A percentile compares a stretch with the other conserved stretches of the same genome.
Conservation (phyloP, 2,888 invertebrate genomes). For the Aleiodes leptofemur region DNA sequence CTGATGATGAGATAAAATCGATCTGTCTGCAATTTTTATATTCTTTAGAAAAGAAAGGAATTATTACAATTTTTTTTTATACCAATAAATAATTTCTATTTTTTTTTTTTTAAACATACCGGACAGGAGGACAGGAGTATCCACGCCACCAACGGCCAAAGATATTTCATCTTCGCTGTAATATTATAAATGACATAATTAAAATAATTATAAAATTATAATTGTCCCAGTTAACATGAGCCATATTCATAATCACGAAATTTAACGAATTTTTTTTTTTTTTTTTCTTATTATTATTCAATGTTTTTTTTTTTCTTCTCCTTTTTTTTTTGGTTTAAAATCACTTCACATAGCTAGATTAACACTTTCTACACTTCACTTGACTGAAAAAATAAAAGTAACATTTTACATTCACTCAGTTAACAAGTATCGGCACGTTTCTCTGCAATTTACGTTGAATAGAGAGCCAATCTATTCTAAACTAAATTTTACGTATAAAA, state of each 20-base stretch:
- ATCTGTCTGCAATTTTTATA: too few species aligned
- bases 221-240: constrained; percentile 53
- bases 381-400: constrained; percentile 31
- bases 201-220: constrained; percentile 10
- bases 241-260: constrained; percentile 65
- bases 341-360: constrained; percentile 16
- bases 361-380: constrained; percentile 43
- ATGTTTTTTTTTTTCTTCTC: constrained; percentile 19
- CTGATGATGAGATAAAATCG: too few species aligned
- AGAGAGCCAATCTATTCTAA: too few species aligned
- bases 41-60: too few species aligned
- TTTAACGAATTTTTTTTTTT: constrained; percentile 60
- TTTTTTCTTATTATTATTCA: too few species aligned
- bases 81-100: constrained; percentile 27
- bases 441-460: neutral
- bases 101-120: constrained; percentile 78
- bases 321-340: constrained; percentile 45
- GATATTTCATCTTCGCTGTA: constrained; percentile 94
- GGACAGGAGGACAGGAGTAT: constrained; percentile 86
- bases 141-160: constrained; percentile 95
- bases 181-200: constrained; percentile 65
- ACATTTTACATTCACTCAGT: constrained; percentile 40
- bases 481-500: neutral
- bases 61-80: neutral
- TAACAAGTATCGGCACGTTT: constrained; percentile 27